Evolutionary conservation across 2,113 vertebrate species (phyloP).

Genomic region (Dolichallabes microphthalmus): DNA sequence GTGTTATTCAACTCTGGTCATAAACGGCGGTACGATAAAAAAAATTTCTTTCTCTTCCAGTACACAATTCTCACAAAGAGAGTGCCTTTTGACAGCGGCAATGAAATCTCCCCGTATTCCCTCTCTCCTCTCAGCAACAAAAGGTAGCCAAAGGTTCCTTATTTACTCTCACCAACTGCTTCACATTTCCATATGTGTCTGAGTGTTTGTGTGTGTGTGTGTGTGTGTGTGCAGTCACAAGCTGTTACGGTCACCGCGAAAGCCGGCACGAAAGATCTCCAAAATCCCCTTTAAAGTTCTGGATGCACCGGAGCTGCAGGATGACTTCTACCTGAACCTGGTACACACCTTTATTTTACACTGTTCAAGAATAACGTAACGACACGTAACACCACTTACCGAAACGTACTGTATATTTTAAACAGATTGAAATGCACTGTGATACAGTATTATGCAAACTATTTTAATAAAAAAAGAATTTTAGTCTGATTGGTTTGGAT

Average conservation of each 20-base stretch:
- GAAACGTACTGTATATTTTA: not conserved
- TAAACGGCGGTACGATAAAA: not conserved
- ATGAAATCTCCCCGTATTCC: constrained; percentile 77
- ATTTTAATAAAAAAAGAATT: too few species aligned
- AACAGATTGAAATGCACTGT: not conserved
- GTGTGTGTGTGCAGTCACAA: constrained; percentile 57
- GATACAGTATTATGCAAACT: not conserved
- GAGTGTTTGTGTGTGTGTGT: not conserved
- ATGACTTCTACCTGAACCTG: constrained; percentile 67
- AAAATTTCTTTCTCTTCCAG: constrained; percentile 57
- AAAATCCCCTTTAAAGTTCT: constrained; percentile 68
- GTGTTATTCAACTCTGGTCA: not conserved
- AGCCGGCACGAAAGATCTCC: constrained; percentile 66
- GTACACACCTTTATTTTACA: constrained; percentile 19
- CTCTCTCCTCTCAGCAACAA: constrained; percentile 82
- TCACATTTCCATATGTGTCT: not conserved
- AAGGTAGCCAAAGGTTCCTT: constrained; percentile 62
- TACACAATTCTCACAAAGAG: constrained; percentile 77
- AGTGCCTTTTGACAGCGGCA: constrained; percentile 74
- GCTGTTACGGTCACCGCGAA: constrained; percentile 62
- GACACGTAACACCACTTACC: not conserved
- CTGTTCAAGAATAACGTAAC: not conserved
- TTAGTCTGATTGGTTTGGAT: too few species aligned
- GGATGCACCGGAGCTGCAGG: constrained; percentile 66
- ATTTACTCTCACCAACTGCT: not conserved